Evolutionary conservation across 2,797 vertebrate species (phyloP).

Genomic region (Rhinoraja longicauda): DNA sequence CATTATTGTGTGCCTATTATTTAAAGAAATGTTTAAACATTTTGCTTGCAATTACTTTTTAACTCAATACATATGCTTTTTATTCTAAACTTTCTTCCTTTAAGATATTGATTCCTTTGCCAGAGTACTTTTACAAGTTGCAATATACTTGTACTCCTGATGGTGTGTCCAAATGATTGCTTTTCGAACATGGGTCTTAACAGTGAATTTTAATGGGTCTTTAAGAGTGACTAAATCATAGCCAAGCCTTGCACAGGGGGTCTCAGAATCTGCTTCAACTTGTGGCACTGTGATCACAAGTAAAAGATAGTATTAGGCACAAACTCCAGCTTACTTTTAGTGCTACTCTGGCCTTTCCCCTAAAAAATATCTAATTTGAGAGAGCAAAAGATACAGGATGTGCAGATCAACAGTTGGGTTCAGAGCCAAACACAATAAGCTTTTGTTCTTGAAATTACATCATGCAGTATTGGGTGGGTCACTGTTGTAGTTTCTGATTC

Average conservation of each 20-base stretch:
- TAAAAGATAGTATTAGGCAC: neutral
- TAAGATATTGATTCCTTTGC: neutral
- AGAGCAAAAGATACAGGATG: conserved; percentile 15
- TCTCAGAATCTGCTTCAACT: neutral
- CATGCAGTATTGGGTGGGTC: neutral
- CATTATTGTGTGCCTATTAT: neutral
- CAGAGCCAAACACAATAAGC: neutral
- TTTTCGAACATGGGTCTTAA: neutral
- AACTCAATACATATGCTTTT: neutral
- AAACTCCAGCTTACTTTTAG: neutral
- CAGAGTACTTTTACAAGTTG: neutral
- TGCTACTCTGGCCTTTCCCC: neutral
- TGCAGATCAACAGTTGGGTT: conserved; percentile 13
- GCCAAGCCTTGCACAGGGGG: neutral
- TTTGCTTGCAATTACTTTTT: neutral
- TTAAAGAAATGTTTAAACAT: neutral
- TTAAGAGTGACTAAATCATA: neutral
- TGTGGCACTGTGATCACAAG: neutral
- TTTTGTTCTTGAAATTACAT: conserved; percentile 25
- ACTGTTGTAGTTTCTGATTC: neutral
- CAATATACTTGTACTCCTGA: neutral
- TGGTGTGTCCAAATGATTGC: neutral
- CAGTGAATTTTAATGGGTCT: neutral
- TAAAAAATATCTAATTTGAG: neutral
- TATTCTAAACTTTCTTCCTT: neutral